phyloP scores from a whole-genome alignment of 64 coral and sea anemone species.

The Montipora capricornis region DNA sequence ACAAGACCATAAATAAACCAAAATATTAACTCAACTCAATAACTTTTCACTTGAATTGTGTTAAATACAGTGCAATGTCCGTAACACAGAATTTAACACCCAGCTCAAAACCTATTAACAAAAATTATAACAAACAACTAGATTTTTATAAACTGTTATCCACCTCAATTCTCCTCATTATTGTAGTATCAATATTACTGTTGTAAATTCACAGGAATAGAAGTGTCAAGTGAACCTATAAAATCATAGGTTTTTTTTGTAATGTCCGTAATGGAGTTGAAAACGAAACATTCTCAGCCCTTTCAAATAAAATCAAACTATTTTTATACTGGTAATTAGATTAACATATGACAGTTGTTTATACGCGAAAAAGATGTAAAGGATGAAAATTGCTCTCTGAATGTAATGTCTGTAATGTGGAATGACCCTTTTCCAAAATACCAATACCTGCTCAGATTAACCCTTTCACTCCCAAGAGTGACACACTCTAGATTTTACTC shows the following conservation, averaged over 20 bases:
- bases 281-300: background rate
- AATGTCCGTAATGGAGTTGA: conserved; percentile 6
- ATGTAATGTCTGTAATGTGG: conserved; percentile 35
- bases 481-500: no score
- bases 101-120: background rate
- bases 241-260: conserved; percentile 7
- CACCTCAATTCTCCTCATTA: background rate
- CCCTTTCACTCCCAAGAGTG: no score
- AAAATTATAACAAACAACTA: background rate
- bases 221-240: background rate
- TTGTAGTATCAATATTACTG: background rate
- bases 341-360: background rate
- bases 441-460: no score
- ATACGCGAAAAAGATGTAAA: background rate
- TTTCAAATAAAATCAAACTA: background rate
- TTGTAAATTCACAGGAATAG: conserved; percentile 17
- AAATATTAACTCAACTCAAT: background rate
- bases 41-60: background rate
- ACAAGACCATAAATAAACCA: background rate
- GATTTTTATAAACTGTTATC: conserved; percentile 1
- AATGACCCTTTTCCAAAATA: background rate
- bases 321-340: background rate
- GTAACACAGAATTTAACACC: background rate
- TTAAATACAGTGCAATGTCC: background rate
- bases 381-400: background rate